phyloP scores from a whole-genome alignment of 2,113 vertebrate genomes.

The Tauraco erythrolophus region DNA sequence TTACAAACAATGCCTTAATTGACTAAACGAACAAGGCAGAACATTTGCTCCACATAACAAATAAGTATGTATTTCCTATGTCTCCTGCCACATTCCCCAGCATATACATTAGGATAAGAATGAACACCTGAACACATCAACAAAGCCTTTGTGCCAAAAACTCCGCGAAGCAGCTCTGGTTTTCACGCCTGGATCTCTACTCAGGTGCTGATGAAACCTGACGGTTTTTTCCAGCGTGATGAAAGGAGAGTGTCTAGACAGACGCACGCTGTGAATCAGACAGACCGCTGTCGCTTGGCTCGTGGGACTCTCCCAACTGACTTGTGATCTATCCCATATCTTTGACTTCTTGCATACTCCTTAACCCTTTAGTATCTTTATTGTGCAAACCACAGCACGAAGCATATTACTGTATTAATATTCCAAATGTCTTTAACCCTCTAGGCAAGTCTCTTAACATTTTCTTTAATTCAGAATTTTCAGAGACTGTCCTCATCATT shows the following conservation, averaged over 20 bases:
- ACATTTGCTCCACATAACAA: background rate
- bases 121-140: background rate
- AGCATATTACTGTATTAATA: background rate
- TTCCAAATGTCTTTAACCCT: background rate
- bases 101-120: background rate
- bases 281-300: background rate
- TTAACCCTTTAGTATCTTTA: background rate
- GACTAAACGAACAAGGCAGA: constrained; percentile 25
- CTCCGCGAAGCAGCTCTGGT: background rate
- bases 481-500: too few relatives aligned
- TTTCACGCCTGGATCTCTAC: background rate
- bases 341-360: background rate
- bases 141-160: background rate
- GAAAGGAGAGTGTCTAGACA: background rate
- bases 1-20: background rate
- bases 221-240: background rate
- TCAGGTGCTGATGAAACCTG: background rate
- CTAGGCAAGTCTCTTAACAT: background rate
- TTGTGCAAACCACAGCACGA: background rate
- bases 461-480: background rate
- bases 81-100: background rate
- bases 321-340: background rate
- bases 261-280: background rate
- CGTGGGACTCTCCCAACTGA: background rate
- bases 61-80: background rate